These are phyloP conservation scores for Corydoras maculifer DNA, from an alignment of 2,113 vertebrate species.

Conservation along the genomic window DNA sequence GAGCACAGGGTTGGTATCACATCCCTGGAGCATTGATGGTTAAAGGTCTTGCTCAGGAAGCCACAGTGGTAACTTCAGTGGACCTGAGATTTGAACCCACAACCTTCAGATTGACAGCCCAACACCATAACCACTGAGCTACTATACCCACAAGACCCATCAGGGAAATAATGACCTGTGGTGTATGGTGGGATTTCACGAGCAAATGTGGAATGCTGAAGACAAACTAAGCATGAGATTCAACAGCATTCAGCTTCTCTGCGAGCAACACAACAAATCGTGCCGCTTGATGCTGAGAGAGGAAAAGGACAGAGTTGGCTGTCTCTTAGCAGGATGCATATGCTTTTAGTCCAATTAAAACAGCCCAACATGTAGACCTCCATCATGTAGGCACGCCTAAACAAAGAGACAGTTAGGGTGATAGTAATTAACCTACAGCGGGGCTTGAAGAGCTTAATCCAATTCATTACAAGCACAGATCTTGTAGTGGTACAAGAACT, in stretches of 20 bases:
- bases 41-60: no score
- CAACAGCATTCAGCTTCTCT: constrained; percentile 29
- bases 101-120: no score
- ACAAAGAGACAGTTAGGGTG: constrained; percentile 62
- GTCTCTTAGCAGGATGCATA: constrained; percentile 3
- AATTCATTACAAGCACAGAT: constrained; percentile 66
- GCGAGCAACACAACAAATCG: constrained; percentile 25
- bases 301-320: constrained; percentile 1
- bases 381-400: constrained; percentile 64
- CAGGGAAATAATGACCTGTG: no score
- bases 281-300: constrained; percentile 11
- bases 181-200: no score
- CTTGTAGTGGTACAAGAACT: constrained; percentile 59
- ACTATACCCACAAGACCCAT: no score
- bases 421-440: constrained; percentile 72
- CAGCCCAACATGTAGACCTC: constrained; percentile 40
- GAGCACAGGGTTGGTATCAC: no score
- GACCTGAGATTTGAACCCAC: no score
- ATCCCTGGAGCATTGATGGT: no score
- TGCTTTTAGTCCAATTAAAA: constrained; percentile 41
- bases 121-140: no score
- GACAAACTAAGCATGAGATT: constrained; percentile 55
- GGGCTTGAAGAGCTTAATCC: constrained; percentile 63
- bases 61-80: no score
- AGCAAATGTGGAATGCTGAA: constrained; percentile 3